Percentiles rank a stretch among this genome's conserved stretches.
Evolutionary conservation across 1,140 invertebrate genomes (phyloP).

Genomic region (Rhagoletis zephyria): DNA sequence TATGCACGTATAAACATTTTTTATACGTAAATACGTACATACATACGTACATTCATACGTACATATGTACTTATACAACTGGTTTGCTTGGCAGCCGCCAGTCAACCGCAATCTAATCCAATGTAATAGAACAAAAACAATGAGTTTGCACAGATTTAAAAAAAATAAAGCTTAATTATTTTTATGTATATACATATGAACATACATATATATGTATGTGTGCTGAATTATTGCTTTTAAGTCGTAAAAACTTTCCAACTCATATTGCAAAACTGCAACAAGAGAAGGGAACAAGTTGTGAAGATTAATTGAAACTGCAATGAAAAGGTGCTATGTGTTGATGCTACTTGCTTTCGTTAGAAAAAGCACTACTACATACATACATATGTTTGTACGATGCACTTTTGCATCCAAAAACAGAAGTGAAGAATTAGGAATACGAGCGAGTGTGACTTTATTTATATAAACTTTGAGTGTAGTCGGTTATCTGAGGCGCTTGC

Average conservation of each 20-base stretch:
- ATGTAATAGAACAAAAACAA: constrained; percentile 1
- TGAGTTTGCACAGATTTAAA: background rate
- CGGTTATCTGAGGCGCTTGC: background rate
- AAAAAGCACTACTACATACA: background rate
- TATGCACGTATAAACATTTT: background rate
- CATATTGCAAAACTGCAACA: background rate
- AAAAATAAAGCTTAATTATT: too few relatives aligned
- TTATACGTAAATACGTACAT: too few relatives aligned
- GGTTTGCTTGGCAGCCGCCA: background rate
- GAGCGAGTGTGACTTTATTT: background rate
- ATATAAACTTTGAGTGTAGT: background rate
- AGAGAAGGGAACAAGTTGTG: background rate
- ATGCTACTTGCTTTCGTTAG: background rate
- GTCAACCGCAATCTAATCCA: background rate
- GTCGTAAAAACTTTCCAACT: background rate
- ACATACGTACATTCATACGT: too few relatives aligned
- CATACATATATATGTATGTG: background rate
- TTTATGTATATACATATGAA: too few relatives aligned
- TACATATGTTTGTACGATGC: background rate
- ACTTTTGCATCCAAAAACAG: background rate
- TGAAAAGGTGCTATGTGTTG: background rate
- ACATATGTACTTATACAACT: background rate
- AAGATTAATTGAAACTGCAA: constrained; percentile 35
- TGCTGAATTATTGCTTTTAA: background rate
- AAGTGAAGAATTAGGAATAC: background rate